Conservation (phyloP, 1,140 invertebrate genomes). For the Littorina saxatilis region DNA sequence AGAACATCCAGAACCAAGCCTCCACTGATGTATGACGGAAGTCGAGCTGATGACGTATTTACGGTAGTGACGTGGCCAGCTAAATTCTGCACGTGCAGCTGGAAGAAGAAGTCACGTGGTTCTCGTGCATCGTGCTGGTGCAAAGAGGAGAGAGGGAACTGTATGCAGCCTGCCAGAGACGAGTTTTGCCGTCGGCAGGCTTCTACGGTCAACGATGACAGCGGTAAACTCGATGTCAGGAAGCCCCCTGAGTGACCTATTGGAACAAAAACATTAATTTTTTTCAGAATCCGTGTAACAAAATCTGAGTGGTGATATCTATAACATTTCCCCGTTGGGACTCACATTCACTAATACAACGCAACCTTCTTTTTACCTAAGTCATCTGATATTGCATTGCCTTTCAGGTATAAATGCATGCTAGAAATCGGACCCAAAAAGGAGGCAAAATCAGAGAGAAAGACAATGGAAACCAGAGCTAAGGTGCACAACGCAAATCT, state of each 20-base stretch:
- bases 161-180: constrained; percentile 3
- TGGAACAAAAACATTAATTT: neutral
- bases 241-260: neutral
- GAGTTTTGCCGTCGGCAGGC: neutral
- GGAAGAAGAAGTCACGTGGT: constrained; percentile 31
- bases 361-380: too few relatives aligned
- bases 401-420: too few relatives aligned
- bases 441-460: too few relatives aligned
- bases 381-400: too few relatives aligned
- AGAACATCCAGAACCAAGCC: constrained; percentile 32
- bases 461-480: too few relatives aligned
- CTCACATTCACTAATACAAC: too few relatives aligned
- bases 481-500: too few relatives aligned
- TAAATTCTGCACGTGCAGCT: constrained; percentile 44
- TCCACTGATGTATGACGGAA: constrained; percentile 47
- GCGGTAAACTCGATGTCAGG: neutral
- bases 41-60: constrained; percentile 28
- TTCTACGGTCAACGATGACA: neutral
- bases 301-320: too few relatives aligned
- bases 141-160: constrained; percentile 33
- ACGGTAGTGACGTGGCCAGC: constrained; percentile 42
- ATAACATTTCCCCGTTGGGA: too few relatives aligned
- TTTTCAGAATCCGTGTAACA: too few relatives aligned
- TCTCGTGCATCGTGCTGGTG: constrained; percentile 29
- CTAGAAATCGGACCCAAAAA: too few relatives aligned